Base-by-base conservation (phyloP, 2,888 invertebrate genomes). In the Oxytorus armatus region DNA sequence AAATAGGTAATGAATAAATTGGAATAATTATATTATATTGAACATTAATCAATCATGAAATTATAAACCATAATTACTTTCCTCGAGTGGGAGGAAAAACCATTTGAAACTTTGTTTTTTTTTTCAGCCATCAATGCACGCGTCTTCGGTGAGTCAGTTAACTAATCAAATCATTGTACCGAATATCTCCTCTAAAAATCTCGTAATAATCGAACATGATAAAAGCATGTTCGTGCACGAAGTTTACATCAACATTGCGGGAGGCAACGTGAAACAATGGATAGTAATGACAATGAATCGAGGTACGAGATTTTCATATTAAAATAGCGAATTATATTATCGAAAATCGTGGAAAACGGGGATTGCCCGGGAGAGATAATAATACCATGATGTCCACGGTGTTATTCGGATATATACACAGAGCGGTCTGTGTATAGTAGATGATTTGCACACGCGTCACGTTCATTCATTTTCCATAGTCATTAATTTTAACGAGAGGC, bases 401-500 rank as follows among this genome's bases (percentile, higher is more conserved):
- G 29, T 51, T 51, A 63, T 36, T 74, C 3, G 16, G 25, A 14
- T 47, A 47, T 44, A n/a, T n/a, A 55, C 55, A 44, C 44, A 33
- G 16, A 47, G 16, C 51, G 29, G n/a, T n/a, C n/a, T n/a, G n/a
- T n/a, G n/a, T n/a, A n/a, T n/a, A 78, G 70, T 65, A 39, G 39
- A 63, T 70, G 76, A 61, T 77, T 68, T 25, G 63, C 39, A 77
- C 47, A 29, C 72, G 16, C 68, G 68, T 72, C 73, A 72, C 72
- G 69, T 69, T 80, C 68, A 77, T 80, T 80, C 68, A 80, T 80
- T 80, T 76, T 69, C 77, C 73, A 80, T 57, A 77, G 63, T 74
- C 72, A 74, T 80, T 77, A 80, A 80, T 80, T 77, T 80, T 77
- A 77, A 80, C 69, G 77, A 77, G 72, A 63, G 49, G 59, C 77